Percentiles rank a stretch among this genome's conserved stretches.
Evolutionary conservation across 1,140 invertebrate genomes (phyloP).

Genomic region (Mamestra configurata): DNA sequence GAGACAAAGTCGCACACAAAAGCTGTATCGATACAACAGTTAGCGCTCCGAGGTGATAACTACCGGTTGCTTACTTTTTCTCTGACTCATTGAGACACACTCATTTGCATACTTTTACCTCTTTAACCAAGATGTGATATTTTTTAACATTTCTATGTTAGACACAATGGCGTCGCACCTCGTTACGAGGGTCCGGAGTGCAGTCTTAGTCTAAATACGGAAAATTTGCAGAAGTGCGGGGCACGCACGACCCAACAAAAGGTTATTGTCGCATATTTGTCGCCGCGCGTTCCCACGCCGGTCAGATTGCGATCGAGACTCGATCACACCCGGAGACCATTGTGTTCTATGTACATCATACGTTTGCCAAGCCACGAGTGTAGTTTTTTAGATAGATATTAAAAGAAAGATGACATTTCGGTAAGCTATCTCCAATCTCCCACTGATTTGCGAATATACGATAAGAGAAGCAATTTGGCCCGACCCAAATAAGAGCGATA

Average conservation of each 20-base stretch:
- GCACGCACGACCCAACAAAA: slow-evolving; percentile 65
- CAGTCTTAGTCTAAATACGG: slow-evolving; percentile 27
- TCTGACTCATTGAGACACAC: slow-evolving; percentile 67
- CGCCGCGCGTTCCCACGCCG: slow-evolving; percentile 72
- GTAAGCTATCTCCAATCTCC: slow-evolving; percentile 46
- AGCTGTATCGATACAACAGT: slow-evolving; percentile 57
- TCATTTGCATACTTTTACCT: slow-evolving; percentile 68
- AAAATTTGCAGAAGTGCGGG: slow-evolving; percentile 43
- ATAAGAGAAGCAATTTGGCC: slow-evolving; percentile 65
- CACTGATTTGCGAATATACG: slow-evolving; percentile 63
- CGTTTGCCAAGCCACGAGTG: neutral
- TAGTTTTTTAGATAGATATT: neutral
- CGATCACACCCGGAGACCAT: slow-evolving; percentile 56
- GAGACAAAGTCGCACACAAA: too few species aligned
- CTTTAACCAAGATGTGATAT: slow-evolving; percentile 48
- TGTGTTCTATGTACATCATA: slow-evolving; percentile 42
- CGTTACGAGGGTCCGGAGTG: slow-evolving; percentile 5
- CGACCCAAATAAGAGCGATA: slow-evolving; percentile 63
- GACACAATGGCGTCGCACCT: slow-evolving; percentile 55
- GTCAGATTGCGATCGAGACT: slow-evolving; percentile 56
- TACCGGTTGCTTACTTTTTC: slow-evolving; percentile 66
- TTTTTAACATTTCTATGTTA: slow-evolving; percentile 58
- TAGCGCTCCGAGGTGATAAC: slow-evolving; percentile 74
- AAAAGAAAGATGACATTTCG: slow-evolving; percentile 49
- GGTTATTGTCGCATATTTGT: slow-evolving; percentile 79